Evolutionary conservation across 1,140 invertebrate species (phyloP), one percentile per base, ranked within the genome.

Genomic region (Pseudomyrmex pallidus): DNA sequence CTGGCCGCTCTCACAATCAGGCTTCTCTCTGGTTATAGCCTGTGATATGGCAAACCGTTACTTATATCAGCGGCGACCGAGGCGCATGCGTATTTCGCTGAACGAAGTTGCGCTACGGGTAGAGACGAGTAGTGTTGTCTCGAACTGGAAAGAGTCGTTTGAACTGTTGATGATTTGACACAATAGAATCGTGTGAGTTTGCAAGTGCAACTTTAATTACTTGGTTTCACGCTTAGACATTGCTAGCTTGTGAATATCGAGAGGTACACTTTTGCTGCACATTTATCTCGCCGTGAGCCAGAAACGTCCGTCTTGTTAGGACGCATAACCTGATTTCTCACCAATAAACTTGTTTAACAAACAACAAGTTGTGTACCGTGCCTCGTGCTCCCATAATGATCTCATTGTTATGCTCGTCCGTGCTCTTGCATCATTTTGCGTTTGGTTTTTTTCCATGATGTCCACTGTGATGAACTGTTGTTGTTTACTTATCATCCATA

Each of bases 401-500:
- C 4, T 25, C 4, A 17, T 1, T 22, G 1, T 10, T 5, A 13
- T 3, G 35, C 22, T 46, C 15, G n/a, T 8, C n/a, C 25, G 56
- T 25, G 17, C 25, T 2, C 44, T 10, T 22, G n/a, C 4, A n/a
- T 48, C 1, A 62, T 13, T 22, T 61, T 7, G 48, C 67, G 50
- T 80, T 57, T 80, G 25, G 44, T 35, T 35, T 22, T 22, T 35
- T 70, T n/a, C 9, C 20, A 10, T 13, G 15, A 78, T 9, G 54
- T 59, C 8, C 46, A 80, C 66, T 70, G 44, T 72, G 44, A 84
- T 83, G 54, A 85, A 78, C 63, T 17, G 70, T 74, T 59, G 73
- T 88, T 89, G 87, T 88, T 89, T 84, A 88, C 83, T 20, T 56
- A n/a, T 4, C 15, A 35, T 5, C 56, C 86, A 88, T 88, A 88